A percentile compares a stretch with the other conserved stretches of the same genome.
These are phyloP conservation scores for Nemotelus nigrinus DNA, from an alignment of 2,888 invertebrate genomes.

Conservation along the genomic window DNA sequence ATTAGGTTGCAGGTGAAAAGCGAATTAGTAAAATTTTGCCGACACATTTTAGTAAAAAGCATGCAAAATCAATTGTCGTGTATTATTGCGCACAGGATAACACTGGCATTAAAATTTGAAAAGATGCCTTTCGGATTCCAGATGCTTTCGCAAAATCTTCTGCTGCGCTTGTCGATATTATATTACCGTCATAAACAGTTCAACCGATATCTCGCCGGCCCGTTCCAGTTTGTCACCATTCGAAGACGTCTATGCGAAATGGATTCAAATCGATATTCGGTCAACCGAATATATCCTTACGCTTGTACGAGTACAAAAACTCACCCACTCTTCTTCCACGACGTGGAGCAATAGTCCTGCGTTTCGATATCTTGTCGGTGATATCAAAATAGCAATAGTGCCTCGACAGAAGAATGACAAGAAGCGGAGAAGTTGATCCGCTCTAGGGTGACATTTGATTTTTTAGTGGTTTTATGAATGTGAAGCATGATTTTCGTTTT, in stretches of 20 bases:
- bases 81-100: too few species aligned
- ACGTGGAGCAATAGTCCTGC: too few species aligned
- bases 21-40: too few species aligned
- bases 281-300: too few species aligned
- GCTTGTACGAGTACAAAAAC: too few species aligned
- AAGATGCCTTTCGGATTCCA: not conserved
- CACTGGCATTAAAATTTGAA: too few species aligned
- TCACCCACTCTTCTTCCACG: too few species aligned
- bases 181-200: not conserved
- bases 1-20: too few species aligned
- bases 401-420: conserved; percentile 11
- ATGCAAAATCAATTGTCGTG: too few species aligned
- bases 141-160: not conserved
- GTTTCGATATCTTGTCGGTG: too few species aligned
- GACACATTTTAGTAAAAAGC: too few species aligned
- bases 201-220: not conserved
- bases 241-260: not conserved
- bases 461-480: conserved; percentile 51
- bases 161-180: not conserved
- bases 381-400: not conserved
- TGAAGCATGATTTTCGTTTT: conserved; percentile 51
- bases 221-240: not conserved
- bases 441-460: conserved; percentile 50
- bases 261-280: too few species aligned
- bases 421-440: conserved; percentile 32